Conservation (phyloP, 2,797 vertebrate genomes). For the Sebastes oblongus region DNA sequence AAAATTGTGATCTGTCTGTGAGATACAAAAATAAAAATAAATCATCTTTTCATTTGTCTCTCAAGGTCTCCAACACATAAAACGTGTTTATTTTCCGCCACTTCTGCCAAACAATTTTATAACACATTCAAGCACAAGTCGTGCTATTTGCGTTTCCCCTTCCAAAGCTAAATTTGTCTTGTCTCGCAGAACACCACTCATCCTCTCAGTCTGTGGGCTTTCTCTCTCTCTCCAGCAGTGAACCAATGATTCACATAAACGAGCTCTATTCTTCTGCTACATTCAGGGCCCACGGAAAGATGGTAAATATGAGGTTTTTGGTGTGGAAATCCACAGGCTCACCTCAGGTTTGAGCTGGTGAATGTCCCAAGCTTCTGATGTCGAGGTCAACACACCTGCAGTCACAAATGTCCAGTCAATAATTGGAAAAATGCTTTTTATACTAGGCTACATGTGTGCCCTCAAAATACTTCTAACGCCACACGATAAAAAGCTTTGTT, state of each 20-base stretch:
- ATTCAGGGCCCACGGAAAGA: conserved; percentile 13
- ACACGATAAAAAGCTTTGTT: no score
- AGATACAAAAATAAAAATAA: neutral
- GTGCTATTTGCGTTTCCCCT: conserved; percentile 57
- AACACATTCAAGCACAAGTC: conserved; percentile 47
- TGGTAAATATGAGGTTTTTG: neutral
- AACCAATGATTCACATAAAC: conserved; percentile 58
- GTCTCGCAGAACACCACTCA: conserved; percentile 70
- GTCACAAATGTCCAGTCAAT: no score
- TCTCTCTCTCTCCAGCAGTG: conserved; percentile 2
- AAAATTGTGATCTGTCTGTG: neutral
- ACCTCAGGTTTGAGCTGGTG: neutral
- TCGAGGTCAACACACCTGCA: neutral
- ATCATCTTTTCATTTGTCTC: conserved; percentile 28
- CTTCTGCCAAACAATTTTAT: conserved; percentile 38
- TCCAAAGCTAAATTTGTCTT: conserved; percentile 68
- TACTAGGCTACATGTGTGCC: neutral
- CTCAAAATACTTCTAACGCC: no score
- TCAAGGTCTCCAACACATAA: conserved; percentile 40
- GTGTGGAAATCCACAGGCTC: neutral
- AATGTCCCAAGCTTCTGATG: neutral
- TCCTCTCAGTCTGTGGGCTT: conserved; percentile 25
- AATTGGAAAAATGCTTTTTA: neutral
- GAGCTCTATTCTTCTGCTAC: neutral
- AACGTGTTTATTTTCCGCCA: conserved; percentile 23